A percentile compares a stretch with the other conserved stretches of the same genome.
These are phyloP conservation scores for Pempheris klunzingeri DNA, from an alignment of 2,797 vertebrate species.

Conservation along the genomic window DNA sequence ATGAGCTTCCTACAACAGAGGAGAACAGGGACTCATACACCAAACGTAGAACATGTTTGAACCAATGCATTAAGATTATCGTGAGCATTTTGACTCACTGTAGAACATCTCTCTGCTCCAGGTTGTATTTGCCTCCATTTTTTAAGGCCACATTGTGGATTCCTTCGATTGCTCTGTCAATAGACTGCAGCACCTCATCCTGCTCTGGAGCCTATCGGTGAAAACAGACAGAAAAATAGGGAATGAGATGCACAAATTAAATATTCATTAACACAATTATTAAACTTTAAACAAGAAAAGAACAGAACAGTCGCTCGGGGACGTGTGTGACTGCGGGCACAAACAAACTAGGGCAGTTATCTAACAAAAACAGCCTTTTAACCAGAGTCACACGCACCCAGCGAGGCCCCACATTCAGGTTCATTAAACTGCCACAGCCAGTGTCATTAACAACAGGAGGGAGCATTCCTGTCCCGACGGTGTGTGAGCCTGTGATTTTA, in stretches of 20 bases:
- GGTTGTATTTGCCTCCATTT: constrained; percentile 97
- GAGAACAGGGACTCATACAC: background rate
- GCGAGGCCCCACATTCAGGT: constrained; percentile 43
- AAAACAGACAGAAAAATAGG: background rate
- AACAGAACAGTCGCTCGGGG: constrained; percentile 51
- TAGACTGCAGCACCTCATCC: constrained; percentile 96
- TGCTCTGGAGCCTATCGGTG: constrained; percentile 88
- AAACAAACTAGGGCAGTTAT: constrained; percentile 72
- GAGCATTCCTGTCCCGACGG: constrained; percentile 49
- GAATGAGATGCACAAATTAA: constrained; percentile 33
- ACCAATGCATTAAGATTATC: background rate
- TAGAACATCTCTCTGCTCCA: constrained; percentile 97
- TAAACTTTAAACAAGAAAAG: constrained; percentile 63
- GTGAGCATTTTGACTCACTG: constrained; percentile 88
- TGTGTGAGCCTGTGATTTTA: constrained; percentile 39
- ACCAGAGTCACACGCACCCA: constrained; percentile 34
- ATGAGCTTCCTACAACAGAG: constrained; percentile 91
- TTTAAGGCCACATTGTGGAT: constrained; percentile 98
- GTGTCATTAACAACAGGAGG: constrained; percentile 36
- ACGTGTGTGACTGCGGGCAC: constrained; percentile 51
- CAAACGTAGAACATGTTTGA: background rate
- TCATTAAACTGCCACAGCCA: constrained; percentile 49
- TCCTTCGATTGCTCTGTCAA: constrained; percentile 96
- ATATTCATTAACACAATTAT: constrained; percentile 64
- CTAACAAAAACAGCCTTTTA: constrained; percentile 63